phyloP scores from a whole-genome alignment of 2,888 invertebrate genomes.

The Phaedon cochleariae region DNA sequence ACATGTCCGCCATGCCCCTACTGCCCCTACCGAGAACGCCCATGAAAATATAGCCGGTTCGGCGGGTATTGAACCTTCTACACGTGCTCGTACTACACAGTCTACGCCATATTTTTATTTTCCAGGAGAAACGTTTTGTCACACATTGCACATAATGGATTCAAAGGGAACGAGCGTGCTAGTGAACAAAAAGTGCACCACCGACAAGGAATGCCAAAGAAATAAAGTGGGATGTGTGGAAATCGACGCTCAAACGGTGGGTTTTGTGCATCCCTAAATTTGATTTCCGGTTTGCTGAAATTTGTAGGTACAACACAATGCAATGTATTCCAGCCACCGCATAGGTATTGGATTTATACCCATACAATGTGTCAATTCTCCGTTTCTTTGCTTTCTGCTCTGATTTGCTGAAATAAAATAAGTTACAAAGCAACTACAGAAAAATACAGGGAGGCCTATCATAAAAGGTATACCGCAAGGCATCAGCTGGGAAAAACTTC shows the following conservation, averaged over 20 bases:
- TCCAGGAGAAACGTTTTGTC: constrained; percentile 68
- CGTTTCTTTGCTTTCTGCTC: background rate
- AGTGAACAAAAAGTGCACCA: constrained; percentile 72
- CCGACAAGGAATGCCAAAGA: constrained; percentile 68
- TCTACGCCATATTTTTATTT: constrained; percentile 31
- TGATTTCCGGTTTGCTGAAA: constrained; percentile 23
- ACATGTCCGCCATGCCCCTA: too few species aligned
- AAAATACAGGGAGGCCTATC: background rate
- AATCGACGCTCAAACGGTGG: constrained; percentile 69
- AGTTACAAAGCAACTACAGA: too few species aligned
- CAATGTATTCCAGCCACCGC: constrained; percentile 8
- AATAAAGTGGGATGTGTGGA: constrained; percentile 70
- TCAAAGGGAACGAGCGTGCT: constrained; percentile 70
- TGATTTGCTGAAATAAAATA: background rate
- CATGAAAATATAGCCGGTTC: too few species aligned
- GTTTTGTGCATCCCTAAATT: constrained; percentile 35
- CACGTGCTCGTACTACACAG: too few species aligned
- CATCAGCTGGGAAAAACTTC: too few species aligned
- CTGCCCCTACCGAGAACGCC: too few species aligned
- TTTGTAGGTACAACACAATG: too few species aligned
- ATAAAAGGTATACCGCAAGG: too few species aligned
- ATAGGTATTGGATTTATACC: constrained; percentile 19
- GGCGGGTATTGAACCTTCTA: constrained; percentile 16
- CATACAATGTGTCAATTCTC: constrained; percentile 2
- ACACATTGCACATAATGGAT: constrained; percentile 71